Conservation (phyloP, 2,113 vertebrate species). For the Indicator indicator region DNA sequence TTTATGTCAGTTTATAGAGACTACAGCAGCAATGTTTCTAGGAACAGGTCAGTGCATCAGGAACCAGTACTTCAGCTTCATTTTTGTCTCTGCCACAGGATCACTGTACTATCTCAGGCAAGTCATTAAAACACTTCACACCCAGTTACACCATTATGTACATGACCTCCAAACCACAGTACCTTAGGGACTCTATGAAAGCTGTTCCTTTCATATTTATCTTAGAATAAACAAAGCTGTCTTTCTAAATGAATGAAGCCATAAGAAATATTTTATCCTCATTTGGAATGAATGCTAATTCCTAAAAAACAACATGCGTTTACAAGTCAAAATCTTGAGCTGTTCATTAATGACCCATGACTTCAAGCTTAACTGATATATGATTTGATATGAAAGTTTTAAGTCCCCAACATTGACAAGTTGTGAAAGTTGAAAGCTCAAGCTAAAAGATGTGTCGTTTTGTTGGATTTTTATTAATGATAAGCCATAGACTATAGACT, state of each 20-base stretch:
- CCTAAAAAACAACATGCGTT: background rate
- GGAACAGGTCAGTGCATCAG: background rate
- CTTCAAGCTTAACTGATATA: background rate
- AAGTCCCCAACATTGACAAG: background rate
- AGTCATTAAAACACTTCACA: background rate
- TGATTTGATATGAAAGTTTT: background rate
- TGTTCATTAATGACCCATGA: background rate
- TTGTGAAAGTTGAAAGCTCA: background rate
- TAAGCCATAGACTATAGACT: background rate
- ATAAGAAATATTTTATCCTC: background rate
- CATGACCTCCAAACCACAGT: background rate
- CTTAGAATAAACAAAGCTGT: background rate
- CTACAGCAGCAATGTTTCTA: background rate
- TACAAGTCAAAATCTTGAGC: background rate
- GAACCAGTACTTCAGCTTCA: background rate
- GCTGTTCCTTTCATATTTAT: background rate
- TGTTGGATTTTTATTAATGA: slow-evolving; percentile 65
- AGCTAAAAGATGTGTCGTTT: background rate
- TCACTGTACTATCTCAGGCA: background rate
- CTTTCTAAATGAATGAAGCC: background rate
- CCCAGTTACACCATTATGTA: background rate
- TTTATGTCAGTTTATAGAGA: background rate
- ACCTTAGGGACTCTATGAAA: background rate
- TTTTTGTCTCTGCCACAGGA: background rate
- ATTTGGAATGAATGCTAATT: background rate